Conservation (phyloP, 2,113 vertebrate genomes). For the Mystacornis crossleyi region DNA sequence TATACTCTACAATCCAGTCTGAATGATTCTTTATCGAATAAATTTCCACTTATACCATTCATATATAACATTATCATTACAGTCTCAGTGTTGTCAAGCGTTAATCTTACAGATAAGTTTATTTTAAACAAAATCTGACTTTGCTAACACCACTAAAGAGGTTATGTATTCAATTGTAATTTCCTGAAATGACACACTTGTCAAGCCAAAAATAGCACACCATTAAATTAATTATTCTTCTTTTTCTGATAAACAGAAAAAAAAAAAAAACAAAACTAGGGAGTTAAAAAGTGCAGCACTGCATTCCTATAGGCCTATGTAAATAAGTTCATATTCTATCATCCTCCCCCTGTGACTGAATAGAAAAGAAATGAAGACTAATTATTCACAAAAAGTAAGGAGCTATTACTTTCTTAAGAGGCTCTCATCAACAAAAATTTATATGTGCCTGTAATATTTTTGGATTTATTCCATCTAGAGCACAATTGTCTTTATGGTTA, state of each 20-base stretch:
- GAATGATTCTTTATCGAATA: not conserved
- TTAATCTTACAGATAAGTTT: not conserved
- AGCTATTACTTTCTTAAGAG: not conserved
- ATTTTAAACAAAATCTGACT: not conserved
- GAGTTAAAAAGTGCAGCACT: not conserved
- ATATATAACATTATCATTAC: not conserved
- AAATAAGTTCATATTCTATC: not conserved
- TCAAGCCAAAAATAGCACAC: not conserved
- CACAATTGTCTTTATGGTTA: not conserved
- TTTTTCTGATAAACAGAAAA: not conserved
- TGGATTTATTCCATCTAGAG: not conserved
- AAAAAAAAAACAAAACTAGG: not conserved
- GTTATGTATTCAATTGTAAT: not conserved
- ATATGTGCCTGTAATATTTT: not conserved
- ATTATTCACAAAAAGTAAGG: not conserved
- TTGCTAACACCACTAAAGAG: not conserved
- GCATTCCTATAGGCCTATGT: not conserved
- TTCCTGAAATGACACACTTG: not conserved
- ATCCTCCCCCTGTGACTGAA: not conserved
- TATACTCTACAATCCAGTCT: not conserved
- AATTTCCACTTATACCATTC: not conserved
- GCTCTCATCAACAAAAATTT: not conserved
- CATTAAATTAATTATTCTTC: not conserved
- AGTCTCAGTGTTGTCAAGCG: not conserved
- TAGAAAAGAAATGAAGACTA: not conserved